Evolutionary conservation across 2,797 vertebrate species (phyloP), one percentile per base, ranked within the genome.

Genomic region (Lophotriccus pileatus): DNA sequence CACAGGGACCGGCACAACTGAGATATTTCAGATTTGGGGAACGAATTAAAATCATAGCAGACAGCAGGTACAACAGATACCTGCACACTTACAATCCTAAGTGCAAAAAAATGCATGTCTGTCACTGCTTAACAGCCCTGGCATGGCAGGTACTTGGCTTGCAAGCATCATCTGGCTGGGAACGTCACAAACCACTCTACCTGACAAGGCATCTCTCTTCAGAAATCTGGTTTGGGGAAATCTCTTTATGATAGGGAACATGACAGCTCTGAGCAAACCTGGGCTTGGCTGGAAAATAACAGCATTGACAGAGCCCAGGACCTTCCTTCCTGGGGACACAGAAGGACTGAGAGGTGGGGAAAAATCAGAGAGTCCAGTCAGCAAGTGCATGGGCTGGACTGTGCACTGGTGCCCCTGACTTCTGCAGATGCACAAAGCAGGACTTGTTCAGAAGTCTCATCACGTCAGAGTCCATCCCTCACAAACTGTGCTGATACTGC

Each of bases 61-160:
- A 95, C 93, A 96, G 88, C 93, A 95, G 70, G 70, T 73, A 93
- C 80, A 84, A 77, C 86, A 91, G 77, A 95, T 59, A 95, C 70
- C 80, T 95, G 83, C 77, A 78, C 19, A 30, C 19, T 87, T 67
- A 52, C 52, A 76, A 76, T 62, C 87, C 32, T 12, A 79, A 78
- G 83, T 79, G 77, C 55, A 91, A 87, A 93, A 67, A 88, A 50
- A 64, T 28, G 55, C 74, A 77, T 9, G 88, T 91, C 93, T 91
- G 13, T 88, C 92, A 90, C 53, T 58, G 34, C 49, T 79, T 53
- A 80, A 80, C 87, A 89, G 76, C 50, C 70, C 75, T 66, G 47
- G 66, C 66, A 49, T 82, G 90, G 81, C 88, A 94, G 77, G 59
- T 69, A 58, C 86, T 95, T 91, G 89, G 87, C 87, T 95, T 93